Percentiles rank a stretch among this genome's conserved stretches.
Conservation (phyloP, 2,113 vertebrate species). For the Myotis brandtii region DNA sequence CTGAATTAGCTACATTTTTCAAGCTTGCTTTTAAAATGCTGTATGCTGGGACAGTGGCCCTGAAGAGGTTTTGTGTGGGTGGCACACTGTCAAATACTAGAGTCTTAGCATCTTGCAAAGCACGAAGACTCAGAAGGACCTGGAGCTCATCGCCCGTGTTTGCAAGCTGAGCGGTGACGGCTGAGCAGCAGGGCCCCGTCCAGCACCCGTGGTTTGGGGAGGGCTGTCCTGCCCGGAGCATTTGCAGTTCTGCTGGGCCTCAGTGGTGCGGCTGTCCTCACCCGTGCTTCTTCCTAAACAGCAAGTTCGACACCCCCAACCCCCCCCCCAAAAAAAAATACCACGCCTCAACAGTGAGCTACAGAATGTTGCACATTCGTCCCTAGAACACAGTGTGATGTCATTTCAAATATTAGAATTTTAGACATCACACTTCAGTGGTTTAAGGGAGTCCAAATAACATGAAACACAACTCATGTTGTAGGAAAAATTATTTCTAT, state of each 20-base stretch:
- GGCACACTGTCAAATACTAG: background rate
- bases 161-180: background rate
- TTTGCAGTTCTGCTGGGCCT: background rate
- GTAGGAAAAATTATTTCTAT: background rate
- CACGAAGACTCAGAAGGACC: background rate
- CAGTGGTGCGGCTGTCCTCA: background rate
- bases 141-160: background rate
- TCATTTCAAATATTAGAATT: background rate
- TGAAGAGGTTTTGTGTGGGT: conserved; percentile 28
- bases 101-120: background rate
- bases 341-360: background rate
- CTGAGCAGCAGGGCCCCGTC: background rate
- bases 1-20: conserved; percentile 63
- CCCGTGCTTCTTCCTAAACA: background rate
- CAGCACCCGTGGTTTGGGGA: background rate
- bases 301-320: background rate
- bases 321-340: background rate
- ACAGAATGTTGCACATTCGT: background rate
- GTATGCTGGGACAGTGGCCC: conserved; percentile 22
- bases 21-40: conserved; percentile 57
- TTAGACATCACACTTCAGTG: background rate
- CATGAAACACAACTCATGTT: background rate
- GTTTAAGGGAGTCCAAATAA: conserved; percentile 5
- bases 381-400: background rate
- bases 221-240: background rate